phyloP scores from a whole-genome alignment of 2,888 invertebrate species.

The Athetis lepigone region DNA sequence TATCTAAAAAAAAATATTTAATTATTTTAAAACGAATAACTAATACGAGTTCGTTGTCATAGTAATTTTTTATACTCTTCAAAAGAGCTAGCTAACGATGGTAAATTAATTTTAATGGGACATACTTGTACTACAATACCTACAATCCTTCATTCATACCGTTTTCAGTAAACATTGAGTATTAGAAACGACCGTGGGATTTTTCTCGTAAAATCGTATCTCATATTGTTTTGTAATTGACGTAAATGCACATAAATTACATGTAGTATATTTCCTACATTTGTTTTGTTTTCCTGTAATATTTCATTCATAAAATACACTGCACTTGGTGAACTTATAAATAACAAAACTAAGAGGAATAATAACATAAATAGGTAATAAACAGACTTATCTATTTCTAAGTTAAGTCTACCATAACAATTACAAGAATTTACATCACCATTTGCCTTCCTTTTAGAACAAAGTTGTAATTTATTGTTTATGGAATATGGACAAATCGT shows the following conservation, averaged over 20 bases:
- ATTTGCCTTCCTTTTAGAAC: constrained; percentile 13
- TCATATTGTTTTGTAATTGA: constrained; percentile 47
- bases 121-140: no score
- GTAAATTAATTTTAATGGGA: no score
- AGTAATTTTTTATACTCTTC: no score
- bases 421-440: constrained; percentile 25
- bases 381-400: constrained; percentile 24
- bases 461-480: not conserved
- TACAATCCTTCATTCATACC: no score
- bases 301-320: constrained; percentile 60
- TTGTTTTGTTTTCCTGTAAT: constrained; percentile 62
- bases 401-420: constrained; percentile 16
- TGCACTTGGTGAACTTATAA: constrained; percentile 21
- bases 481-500: not conserved
- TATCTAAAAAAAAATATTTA: no score
- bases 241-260: constrained; percentile 55
- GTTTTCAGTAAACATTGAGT: constrained; percentile 24
- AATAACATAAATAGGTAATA: constrained; percentile 38
- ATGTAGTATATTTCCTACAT: constrained; percentile 37
- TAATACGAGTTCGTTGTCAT: no score
- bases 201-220: constrained; percentile 29
- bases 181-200: constrained; percentile 13
- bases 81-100: no score
- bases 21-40: no score
- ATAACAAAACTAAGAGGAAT: constrained; percentile 54